phyloP scores from a whole-genome alignment of 1,140 invertebrate species.

The Chrysomallon squamiferum region DNA sequence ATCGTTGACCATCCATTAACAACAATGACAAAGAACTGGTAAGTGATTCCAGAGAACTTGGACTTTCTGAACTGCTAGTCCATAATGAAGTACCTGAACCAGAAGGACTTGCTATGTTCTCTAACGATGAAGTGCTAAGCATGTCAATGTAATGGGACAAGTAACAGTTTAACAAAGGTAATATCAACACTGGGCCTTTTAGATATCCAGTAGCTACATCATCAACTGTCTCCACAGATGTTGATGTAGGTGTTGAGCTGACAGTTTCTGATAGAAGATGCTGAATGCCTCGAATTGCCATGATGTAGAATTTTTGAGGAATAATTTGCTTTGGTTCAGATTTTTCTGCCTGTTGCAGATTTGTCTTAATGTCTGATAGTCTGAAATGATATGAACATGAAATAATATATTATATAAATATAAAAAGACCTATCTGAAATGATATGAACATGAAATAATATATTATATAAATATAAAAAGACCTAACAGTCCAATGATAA shows the following conservation, averaged over 20 bases:
- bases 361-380: not conserved
- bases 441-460: too few relatives aligned
- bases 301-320: slow-evolving; percentile 11
- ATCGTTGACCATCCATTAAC: slow-evolving; percentile 27
- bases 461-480: too few relatives aligned
- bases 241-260: not conserved
- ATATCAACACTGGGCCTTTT: slow-evolving; percentile 19
- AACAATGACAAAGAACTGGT: slow-evolving; percentile 32
- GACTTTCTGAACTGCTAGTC: slow-evolving; percentile 6
- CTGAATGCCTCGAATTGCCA: slow-evolving; percentile 20
- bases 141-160: slow-evolving; percentile 34
- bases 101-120: not conserved
- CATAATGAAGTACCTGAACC: slow-evolving; percentile 8
- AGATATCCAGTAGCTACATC: not conserved
- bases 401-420: too few relatives aligned
- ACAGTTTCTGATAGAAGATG: slow-evolving; percentile 7
- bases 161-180: slow-evolving; percentile 36
- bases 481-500: too few relatives aligned
- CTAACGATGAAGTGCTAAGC: slow-evolving; percentile 15
- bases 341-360: not conserved
- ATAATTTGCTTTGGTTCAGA: not conserved
- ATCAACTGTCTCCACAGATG: not conserved
- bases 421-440: too few relatives aligned
- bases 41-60: slow-evolving; percentile 36
- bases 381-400: not conserved